These are phyloP conservation scores for Trissolcus japonicus DNA, from an alignment of 2,888 invertebrate genomes.

Conservation along the genomic window DNA sequence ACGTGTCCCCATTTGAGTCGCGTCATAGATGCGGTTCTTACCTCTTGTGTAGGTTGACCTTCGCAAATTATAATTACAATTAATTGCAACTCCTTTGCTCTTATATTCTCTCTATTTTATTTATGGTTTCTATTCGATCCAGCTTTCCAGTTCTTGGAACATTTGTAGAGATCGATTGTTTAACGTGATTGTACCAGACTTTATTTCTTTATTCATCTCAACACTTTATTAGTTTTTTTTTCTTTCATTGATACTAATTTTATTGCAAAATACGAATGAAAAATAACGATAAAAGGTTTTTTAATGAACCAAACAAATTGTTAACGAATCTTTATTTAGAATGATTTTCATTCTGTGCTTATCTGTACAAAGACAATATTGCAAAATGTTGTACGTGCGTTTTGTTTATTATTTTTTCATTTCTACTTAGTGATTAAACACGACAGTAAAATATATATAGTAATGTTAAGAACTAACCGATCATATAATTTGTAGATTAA, in stretches of 20 bases:
- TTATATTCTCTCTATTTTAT: neutral
- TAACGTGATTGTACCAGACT: neutral
- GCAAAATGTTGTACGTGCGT: too few species aligned
- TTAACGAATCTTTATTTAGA: too few species aligned
- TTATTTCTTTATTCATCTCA: neutral
- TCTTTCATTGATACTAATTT: neutral
- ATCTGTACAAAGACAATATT: too few species aligned
- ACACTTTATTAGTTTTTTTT: too few species aligned
- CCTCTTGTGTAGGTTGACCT: constrained; percentile 80
- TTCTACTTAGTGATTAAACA: too few species aligned
- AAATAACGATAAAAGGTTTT: too few species aligned
- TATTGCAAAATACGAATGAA: neutral
- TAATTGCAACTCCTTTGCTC: neutral
- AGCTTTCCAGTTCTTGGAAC: neutral
- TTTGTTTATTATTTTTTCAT: too few species aligned
- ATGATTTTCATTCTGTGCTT: too few species aligned
- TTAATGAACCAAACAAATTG: too few species aligned
- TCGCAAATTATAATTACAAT: neutral
- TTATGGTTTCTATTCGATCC: neutral
- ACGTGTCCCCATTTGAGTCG: constrained; percentile 83
- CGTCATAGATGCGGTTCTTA: constrained; percentile 84
- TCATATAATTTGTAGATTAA: neutral
- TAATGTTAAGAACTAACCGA: too few species aligned
- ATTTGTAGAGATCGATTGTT: neutral
- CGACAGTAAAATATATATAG: too few species aligned